These are phyloP conservation scores for Philhelius pedissequus DNA, from an alignment of 2,888 invertebrate species.

Conservation along the genomic window DNA sequence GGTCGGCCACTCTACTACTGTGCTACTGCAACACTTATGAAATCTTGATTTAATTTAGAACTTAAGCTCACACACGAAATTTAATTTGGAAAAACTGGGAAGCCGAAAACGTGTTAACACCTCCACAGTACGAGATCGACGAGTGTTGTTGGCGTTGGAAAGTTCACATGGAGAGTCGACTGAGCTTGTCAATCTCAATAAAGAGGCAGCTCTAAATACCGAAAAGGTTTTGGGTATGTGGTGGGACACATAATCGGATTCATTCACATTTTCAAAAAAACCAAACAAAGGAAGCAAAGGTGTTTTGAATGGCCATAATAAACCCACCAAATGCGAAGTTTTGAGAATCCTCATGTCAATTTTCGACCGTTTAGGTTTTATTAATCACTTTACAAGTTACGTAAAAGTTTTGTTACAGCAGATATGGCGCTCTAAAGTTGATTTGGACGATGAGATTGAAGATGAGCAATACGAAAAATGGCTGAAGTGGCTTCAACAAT, in stretches of 20 bases:
- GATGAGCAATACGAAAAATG: too few relatives aligned
- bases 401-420: slow-evolving; percentile 61
- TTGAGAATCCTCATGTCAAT: slow-evolving; percentile 41
- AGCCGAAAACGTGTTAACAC: too few relatives aligned
- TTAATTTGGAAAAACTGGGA: too few relatives aligned
- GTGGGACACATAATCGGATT: slow-evolving; percentile 39
- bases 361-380: too few relatives aligned
- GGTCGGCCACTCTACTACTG: too few relatives aligned
- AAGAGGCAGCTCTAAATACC: too few relatives aligned
- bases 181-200: not conserved
- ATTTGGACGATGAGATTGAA: slow-evolving; percentile 52
- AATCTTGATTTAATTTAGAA: too few relatives aligned
- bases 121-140: too few relatives aligned
- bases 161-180: not conserved
- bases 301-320: slow-evolving; percentile 1
- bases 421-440: slow-evolving; percentile 44
- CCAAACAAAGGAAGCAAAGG: slow-evolving; percentile 31
- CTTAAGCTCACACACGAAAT: too few relatives aligned
- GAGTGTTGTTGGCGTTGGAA: not conserved
- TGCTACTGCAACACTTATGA: too few relatives aligned
- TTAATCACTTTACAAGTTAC: slow-evolving; percentile 21
- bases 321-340: slow-evolving; percentile 59
- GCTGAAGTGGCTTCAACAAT: slow-evolving; percentile 23
- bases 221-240: too few relatives aligned
- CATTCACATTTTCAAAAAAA: slow-evolving; percentile 40